Evolutionary conservation across 2,797 vertebrate genomes (phyloP).

Genomic region (Balearica regulorum): DNA sequence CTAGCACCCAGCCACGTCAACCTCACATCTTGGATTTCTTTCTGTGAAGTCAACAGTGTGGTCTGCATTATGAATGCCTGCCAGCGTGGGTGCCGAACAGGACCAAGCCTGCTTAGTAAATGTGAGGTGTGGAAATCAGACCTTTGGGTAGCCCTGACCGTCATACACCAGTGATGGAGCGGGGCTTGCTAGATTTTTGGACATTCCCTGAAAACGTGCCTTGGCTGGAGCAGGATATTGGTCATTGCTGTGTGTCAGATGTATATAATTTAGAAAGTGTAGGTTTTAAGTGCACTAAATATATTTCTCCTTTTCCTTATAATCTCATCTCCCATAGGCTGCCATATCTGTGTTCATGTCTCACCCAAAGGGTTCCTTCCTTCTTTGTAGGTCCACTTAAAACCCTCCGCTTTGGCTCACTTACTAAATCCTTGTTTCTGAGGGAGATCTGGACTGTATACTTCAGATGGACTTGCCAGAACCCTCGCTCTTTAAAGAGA

Average conservation of each 20-base stretch:
- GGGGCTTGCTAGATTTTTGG: not conserved
- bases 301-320: not conserved
- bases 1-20: not conserved
- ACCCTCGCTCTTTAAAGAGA: not conserved
- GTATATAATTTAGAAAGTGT: not conserved
- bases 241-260: not conserved
- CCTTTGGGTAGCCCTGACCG: not conserved
- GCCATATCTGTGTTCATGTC: not conserved
- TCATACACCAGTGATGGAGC: not conserved
- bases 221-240: not conserved
- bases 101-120: not conserved
- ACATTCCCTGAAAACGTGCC: not conserved
- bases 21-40: not conserved
- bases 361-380: not conserved
- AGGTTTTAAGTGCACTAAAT: not conserved
- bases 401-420: not conserved
- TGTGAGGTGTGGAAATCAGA: not conserved
- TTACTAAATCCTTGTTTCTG: not conserved
- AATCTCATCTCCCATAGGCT: not conserved
- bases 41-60: not conserved
- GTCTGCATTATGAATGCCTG: not conserved
- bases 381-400: not conserved
- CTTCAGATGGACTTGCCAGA: not conserved
- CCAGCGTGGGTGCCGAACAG: not conserved
- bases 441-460: not conserved